Conservation (phyloP, 1,140 invertebrate species). For the Steinernema khuongi region DNA sequence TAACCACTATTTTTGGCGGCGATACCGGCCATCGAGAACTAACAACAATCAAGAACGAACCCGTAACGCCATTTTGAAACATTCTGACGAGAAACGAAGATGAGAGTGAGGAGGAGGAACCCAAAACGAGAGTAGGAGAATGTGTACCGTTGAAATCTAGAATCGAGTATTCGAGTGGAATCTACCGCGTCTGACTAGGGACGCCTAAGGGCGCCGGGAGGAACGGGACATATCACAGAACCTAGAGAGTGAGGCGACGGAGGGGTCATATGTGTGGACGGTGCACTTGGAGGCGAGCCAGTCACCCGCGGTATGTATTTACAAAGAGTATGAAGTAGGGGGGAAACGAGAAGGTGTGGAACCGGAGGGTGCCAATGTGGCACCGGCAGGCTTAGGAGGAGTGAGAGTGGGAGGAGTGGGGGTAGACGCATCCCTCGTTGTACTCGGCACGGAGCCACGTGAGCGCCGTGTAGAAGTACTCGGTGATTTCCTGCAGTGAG, state of each 20-base stretch:
- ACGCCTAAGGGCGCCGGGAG: neutral
- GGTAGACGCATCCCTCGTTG: neutral
- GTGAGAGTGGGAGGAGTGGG: neutral
- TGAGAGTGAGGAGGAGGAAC: neutral
- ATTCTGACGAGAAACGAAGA: slow-evolving; percentile 5
- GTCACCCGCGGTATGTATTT: neutral
- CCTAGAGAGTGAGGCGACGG: neutral
- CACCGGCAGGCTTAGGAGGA: neutral
- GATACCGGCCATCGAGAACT: slow-evolving; percentile 12
- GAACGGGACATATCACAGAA: neutral
- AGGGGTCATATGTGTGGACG: slow-evolving; percentile 21
- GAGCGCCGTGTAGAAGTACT: slow-evolving; percentile 3
- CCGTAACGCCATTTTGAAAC: slow-evolving; percentile 15
- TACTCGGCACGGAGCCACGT: neutral
- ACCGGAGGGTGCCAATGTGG: neutral
- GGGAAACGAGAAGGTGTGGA: neutral
- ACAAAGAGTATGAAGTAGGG: neutral
- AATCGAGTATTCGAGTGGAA: neutral
- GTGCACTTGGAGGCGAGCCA: too few species aligned
- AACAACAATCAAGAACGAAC: slow-evolving; percentile 12
- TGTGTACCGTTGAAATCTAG: neutral
- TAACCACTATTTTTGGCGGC: slow-evolving; percentile 16
- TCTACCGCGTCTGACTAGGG: slow-evolving; percentile 12
- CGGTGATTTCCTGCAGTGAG: neutral
- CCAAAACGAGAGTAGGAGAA: neutral